Base-by-base conservation (phyloP, 1,140 invertebrate species). In the Lithobius niger region DNA sequence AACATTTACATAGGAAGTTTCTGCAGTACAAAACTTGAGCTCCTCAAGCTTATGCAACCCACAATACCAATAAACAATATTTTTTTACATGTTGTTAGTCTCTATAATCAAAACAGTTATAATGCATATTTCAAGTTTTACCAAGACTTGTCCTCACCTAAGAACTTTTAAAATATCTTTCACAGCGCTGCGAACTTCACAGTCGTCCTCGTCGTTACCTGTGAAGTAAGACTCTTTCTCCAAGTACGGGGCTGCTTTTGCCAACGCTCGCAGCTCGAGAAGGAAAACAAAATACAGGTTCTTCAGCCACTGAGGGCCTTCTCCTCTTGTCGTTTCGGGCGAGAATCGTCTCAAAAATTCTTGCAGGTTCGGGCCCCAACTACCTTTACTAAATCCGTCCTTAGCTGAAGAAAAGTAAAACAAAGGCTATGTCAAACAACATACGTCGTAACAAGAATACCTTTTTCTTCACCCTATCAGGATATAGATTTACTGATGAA, bases 281-380 rank as follows among this genome's bases (percentile, higher is more conserved):
- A 99, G 74, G 70, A 97, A 99, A 0, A 92, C 75, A 73, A 99
- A 99, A 69, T 99, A 99, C 2, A 99, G 75, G 74, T 99, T 99
- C 67, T 87, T 88, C 24, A 99, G 69, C 82, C 94, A 88, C 62
- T 86, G 82, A 0, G 91, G 88, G 2, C 94, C 94, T 71, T 96
- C 86, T 1, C 80, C 83, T 57, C 82, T 78, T 2, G 91, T 95
- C 51, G 75, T 77, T 52, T 87, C 82, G 3, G 90, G 89, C 64
- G 90, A 85, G 77, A 99, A 99, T 61, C 91, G 75, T 6, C 69
- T 72, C 60, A 82, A 76, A 62, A 99, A 97, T 72, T 97, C 93
- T 55, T 83, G 73, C 2, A 89, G 65, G 74, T 97, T 97, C 1
- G 82, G 80, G 22, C 91, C 93, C 93, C 94, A 97, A 58, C 80